phyloP scores from a whole-genome alignment of 1,140 invertebrate species.

The Zaprionus kolodkinae region DNA sequence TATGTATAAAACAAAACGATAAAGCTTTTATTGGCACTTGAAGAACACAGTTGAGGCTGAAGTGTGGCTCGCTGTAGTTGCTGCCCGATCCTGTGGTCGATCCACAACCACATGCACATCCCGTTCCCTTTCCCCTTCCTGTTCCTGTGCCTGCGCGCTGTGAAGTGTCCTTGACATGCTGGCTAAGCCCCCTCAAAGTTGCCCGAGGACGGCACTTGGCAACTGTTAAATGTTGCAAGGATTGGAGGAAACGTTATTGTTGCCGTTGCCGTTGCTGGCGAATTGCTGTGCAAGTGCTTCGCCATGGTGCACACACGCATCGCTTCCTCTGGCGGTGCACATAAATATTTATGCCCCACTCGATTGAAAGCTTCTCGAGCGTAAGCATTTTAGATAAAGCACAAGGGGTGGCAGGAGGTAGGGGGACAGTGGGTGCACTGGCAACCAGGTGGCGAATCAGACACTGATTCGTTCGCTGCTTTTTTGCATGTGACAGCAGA shows the following conservation, averaged over 20 bases:
- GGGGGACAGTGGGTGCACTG: background rate
- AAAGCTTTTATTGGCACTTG: conserved; percentile 8
- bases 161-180: conserved; percentile 74
- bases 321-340: conserved; percentile 19
- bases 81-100: conserved; percentile 9
- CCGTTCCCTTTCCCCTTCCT: conserved; percentile 45
- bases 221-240: conserved; percentile 67
- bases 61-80: conserved; percentile 33
- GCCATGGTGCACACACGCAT: background rate
- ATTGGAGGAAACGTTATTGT: conserved; percentile 19
- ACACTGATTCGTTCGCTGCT: conserved; percentile 35
- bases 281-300: conserved; percentile 18
- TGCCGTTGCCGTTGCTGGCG: conserved; percentile 19
- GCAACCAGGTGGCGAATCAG: conserved; percentile 36
- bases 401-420: background rate
- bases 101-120: conserved; percentile 14
- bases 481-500: conserved; percentile 81
- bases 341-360: conserved; percentile 77
- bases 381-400: conserved; percentile 84
- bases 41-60: background rate
- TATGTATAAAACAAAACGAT: background rate
- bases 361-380: conserved; percentile 80
- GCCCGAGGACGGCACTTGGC: conserved; percentile 55
- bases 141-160: conserved; percentile 35
- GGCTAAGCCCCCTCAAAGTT: conserved; percentile 31